These are phyloP conservation scores for Cheirogaleus major DNA, from an alignment of 2,797 vertebrate species.

Conservation along the genomic window DNA sequence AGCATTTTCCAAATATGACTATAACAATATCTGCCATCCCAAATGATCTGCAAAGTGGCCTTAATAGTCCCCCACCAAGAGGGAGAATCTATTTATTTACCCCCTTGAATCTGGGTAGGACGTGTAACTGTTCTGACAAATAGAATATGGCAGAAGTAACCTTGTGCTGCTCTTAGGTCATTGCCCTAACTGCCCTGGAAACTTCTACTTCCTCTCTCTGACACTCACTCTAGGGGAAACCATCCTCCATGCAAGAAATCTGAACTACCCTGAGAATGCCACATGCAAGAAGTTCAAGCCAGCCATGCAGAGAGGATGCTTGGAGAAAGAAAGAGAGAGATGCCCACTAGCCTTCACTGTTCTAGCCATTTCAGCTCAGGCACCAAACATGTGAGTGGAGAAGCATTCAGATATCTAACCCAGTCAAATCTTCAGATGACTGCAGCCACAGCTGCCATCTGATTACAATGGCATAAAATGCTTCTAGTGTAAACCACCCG, in stretches of 20 bases:
- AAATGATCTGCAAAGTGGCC: background rate
- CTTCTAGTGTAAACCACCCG: background rate
- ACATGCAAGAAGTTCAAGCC: background rate
- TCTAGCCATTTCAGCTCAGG: background rate
- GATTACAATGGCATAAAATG: background rate
- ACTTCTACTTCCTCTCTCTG: background rate
- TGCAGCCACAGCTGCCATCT: background rate
- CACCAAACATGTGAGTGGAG: background rate
- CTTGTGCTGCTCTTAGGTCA: background rate
- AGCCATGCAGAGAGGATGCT: background rate
- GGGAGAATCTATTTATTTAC: background rate
- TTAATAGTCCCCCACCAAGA: background rate
- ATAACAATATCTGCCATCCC: background rate
- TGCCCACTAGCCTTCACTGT: background rate
- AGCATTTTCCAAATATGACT: background rate
- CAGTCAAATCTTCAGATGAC: background rate
- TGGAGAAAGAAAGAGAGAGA: background rate
- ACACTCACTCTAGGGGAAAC: background rate
- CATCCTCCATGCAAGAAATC: background rate
- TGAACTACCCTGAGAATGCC: conserved; percentile 16
- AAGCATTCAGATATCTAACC: background rate
- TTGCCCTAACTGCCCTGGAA: background rate
- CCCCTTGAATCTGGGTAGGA: background rate
- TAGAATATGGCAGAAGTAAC: background rate
- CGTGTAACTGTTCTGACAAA: background rate